phyloP scores from a whole-genome alignment of 2,797 vertebrate species.

The Telmatherina bonti region DNA sequence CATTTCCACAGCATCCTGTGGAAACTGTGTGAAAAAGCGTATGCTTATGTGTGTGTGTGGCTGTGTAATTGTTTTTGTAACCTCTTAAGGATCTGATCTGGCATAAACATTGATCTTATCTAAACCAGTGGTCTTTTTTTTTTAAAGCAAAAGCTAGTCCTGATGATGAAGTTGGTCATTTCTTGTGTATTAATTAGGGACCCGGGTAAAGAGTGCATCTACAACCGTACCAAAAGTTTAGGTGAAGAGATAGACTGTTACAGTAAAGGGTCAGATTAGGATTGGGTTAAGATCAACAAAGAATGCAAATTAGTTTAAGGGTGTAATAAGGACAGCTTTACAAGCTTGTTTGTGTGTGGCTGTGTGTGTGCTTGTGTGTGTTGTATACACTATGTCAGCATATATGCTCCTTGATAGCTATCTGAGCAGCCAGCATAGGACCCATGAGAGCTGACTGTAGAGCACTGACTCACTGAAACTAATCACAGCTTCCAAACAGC shows the following conservation, averaged over 20 bases:
- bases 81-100: background rate
- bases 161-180: no score
- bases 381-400: constrained; percentile 12
- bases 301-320: background rate
- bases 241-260: background rate
- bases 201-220: background rate
- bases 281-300: background rate
- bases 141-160: no score
- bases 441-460: constrained; percentile 71
- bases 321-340: background rate
- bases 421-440: constrained; percentile 41
- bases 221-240: background rate
- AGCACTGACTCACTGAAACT: constrained; percentile 52
- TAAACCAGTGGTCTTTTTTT: background rate
- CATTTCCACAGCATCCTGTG: constrained; percentile 55
- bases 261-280: background rate
- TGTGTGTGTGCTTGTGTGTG: constrained; percentile 27
- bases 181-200: background rate
- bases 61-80: background rate
- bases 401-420: constrained; percentile 49
- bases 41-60: background rate
- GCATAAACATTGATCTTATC: background rate
- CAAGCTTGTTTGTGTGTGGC: constrained; percentile 6
- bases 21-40: constrained; percentile 19
- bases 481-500: constrained; percentile 58